Conservation (phyloP, 2,113 vertebrate species). For the Ochotona curzoniae region DNA sequence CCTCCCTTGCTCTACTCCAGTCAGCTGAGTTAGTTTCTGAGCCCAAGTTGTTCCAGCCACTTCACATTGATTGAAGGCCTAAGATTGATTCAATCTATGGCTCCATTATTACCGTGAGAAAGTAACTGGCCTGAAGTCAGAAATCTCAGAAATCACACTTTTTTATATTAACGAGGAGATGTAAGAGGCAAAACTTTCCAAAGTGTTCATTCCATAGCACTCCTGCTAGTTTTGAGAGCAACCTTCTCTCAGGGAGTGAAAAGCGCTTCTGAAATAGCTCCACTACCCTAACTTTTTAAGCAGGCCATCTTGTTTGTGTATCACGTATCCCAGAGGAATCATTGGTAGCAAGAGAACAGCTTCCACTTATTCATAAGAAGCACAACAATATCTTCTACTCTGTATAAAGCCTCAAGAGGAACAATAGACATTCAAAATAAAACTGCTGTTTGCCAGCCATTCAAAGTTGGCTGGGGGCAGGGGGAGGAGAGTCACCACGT, state of each 20-base stretch:
- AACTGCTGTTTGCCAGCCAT: constrained; percentile 61
- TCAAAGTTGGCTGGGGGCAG: constrained; percentile 54
- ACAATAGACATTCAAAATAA: constrained; percentile 62
- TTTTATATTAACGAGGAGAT: constrained; percentile 16
- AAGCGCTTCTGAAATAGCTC: constrained; percentile 47
- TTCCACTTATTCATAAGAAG: constrained; percentile 70
- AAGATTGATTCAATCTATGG: neutral
- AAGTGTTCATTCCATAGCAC: neutral
- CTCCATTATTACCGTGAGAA: neutral
- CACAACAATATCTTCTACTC: constrained; percentile 59
- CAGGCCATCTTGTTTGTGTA: constrained; percentile 71
- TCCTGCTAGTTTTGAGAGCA: neutral
- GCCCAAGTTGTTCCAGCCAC: neutral
- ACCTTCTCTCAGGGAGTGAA: constrained; percentile 32
- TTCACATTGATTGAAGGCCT: neutral
- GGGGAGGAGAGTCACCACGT: constrained; percentile 37
- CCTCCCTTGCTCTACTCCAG: neutral
- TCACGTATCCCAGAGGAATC: constrained; percentile 69
- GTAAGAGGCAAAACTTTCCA: neutral
- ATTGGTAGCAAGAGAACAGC: constrained; percentile 54
- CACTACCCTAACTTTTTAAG: constrained; percentile 48
- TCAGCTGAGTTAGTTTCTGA: neutral
- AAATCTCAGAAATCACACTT: constrained; percentile 9
- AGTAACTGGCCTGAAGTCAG: neutral
- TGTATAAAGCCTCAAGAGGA: constrained; percentile 38